These are phyloP conservation scores for Phyllotreta striolata DNA, from an alignment of 2,888 invertebrate genomes.

Conservation along the genomic window DNA sequence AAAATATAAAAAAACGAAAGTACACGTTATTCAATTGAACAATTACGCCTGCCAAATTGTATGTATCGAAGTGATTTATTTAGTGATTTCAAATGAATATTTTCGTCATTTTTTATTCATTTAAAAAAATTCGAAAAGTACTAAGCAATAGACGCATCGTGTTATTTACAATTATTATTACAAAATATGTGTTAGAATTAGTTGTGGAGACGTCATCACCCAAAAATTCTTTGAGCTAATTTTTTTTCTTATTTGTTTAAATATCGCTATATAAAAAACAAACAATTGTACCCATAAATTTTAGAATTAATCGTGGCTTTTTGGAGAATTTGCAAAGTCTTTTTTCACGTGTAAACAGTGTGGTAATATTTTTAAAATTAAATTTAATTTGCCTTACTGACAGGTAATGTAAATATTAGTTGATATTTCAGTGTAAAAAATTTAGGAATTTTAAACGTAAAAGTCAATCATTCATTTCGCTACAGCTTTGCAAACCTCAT, in stretches of 20 bases:
- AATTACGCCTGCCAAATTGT: constrained; percentile 35
- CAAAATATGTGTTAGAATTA: constrained; percentile 53
- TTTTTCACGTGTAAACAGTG: constrained; percentile 11
- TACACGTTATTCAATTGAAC: constrained; percentile 16
- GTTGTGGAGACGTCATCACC: constrained; percentile 51
- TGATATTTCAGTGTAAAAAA: too few relatives aligned
- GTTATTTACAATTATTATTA: constrained; percentile 55
- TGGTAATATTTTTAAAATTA: constrained; percentile 5
- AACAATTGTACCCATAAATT: constrained; percentile 54
- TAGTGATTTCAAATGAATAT: constrained; percentile 39
- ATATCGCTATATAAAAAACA: constrained; percentile 44
- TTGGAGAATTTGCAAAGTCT: constrained; percentile 50
- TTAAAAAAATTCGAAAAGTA: constrained; percentile 10
- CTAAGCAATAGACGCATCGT: constrained; percentile 49
- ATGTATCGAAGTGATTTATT: constrained; percentile 38
- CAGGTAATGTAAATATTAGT: too few relatives aligned
- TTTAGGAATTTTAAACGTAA: too few relatives aligned
- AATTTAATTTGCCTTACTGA: neutral
- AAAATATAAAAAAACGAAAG: neutral
- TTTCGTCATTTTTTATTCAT: too few relatives aligned
- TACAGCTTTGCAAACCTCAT: constrained; percentile 50
- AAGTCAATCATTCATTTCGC: neutral
- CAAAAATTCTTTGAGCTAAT: constrained; percentile 52
- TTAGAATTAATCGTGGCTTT: constrained; percentile 52
- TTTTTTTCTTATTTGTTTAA: constrained; percentile 40